A percentile compares a stretch with the other conserved stretches of the same genome.
Conservation (phyloP, 1,140 invertebrate species). For the Panulirus ornatus region DNA sequence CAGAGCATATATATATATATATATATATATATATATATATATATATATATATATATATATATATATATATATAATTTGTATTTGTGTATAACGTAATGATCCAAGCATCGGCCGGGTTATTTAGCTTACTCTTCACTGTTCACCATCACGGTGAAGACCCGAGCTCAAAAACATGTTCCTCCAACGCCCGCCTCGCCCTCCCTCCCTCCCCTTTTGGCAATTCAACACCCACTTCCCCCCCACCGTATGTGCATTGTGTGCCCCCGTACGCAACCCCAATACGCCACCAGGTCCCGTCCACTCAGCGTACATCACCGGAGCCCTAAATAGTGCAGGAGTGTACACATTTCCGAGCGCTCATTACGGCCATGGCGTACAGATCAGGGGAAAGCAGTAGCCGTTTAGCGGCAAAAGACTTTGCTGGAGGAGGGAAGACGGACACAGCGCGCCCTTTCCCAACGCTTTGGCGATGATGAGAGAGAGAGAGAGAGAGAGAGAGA, state of each 20-base stretch:
- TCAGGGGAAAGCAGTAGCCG: neutral
- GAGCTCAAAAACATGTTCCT: neutral
- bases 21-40: conserved; percentile 40
- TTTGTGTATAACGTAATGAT: neutral
- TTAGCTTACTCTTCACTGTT: neutral
- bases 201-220: no score
- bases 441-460: no score
- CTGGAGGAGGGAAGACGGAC: no score
- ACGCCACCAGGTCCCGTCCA: no score
- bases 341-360: neutral
- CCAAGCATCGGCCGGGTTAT: no score
- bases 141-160: no score
- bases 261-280: no score
- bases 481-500: no score
- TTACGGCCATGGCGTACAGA: neutral
- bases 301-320: neutral
- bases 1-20: conserved; percentile 39
- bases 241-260: no score
- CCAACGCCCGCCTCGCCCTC: no score
- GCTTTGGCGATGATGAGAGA: no score
- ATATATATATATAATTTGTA: conserved; percentile 5
- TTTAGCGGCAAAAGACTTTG: neutral
- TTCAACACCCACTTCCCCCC: no score
- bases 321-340: neutral
- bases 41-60: conserved; percentile 31